Evolutionary conservation across 2,888 invertebrate genomes (phyloP), one percentile per base, ranked within the genome.

Genomic region (Tenthredo livida): DNA sequence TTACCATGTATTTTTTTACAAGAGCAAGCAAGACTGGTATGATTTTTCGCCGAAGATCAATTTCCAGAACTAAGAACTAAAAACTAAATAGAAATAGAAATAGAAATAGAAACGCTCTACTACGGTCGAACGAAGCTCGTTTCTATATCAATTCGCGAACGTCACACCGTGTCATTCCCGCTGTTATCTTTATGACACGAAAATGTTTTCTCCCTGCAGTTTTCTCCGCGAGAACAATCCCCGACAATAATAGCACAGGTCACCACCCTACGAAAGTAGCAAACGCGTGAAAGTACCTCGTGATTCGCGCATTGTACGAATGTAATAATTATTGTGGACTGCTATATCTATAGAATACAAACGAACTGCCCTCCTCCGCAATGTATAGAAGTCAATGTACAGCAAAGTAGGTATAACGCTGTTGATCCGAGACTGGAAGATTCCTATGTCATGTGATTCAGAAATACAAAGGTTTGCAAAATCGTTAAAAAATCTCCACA

Each of bases 251-350:
- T 5, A 75, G 10, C n/a, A 10, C 54, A 33, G 78, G 78, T 78
- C 78, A 78, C 78, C 75, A 47, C 47, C 47, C 47, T 37, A 70
- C 75, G 78, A 78, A 58, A 78, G 78, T 78, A 54, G 21, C 37
- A 17, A 54, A 78, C 54, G 54, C 78, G 78, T 78, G 78, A 78
- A 78, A 78, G 78, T 78, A 33, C 58, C 58, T 78, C 58, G 54
- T 78, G 78, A 78, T 29, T 47, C 21, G 58, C 78, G 33, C 70
- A 37, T 17, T 40, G 40, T 78, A 78, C 29, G 17, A 29, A n/a
- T 25, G n/a, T 47, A 54, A 10, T 47, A 3, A 33, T 78, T n/a
- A 54, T 54, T 58, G 29, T 12, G 7, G 4, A 17, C 17, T 50
- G 4, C 15, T 43, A 50, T n/a, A 50, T n/a, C 29, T 54, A 33